phyloP scores from a whole-genome alignment of 2,797 vertebrate species.

The Amblyopsis hoosieri region DNA sequence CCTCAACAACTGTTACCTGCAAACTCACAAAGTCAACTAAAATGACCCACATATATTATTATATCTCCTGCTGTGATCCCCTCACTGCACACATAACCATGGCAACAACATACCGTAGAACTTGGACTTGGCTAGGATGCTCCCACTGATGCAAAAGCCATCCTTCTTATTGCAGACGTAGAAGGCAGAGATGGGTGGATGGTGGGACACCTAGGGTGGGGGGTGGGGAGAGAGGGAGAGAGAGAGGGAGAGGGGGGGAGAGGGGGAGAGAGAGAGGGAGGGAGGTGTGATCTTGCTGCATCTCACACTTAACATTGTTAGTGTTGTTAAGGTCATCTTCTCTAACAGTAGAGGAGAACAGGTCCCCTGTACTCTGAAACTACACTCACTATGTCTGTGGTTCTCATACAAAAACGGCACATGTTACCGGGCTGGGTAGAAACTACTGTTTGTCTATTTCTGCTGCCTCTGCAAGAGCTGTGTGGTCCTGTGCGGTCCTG shows the following conservation, averaged over 20 bases:
- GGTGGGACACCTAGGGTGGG: conserved; percentile 89
- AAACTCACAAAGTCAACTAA: too few relatives aligned
- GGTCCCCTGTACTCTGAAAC: background rate
- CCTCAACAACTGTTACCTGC: too few relatives aligned
- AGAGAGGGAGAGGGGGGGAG: too few relatives aligned
- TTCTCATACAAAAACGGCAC: too few relatives aligned
- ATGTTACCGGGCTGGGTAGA: too few relatives aligned
- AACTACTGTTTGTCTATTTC: too few relatives aligned
- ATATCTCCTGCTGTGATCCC: too few relatives aligned
- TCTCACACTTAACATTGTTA: background rate
- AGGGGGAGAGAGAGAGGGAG: background rate
- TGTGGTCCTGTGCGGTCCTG: too few relatives aligned
- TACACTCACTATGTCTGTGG: background rate
- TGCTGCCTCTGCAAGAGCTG: too few relatives aligned
- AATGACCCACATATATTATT: too few relatives aligned
- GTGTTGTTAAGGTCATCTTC: too few relatives aligned
- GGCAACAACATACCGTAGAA: conserved; percentile 86
- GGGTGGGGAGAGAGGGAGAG: background rate
- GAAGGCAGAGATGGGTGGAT: conserved; percentile 95
- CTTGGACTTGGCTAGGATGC: conserved; percentile 92
- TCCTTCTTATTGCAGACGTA: conserved; percentile 95
- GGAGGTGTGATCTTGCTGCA: conserved; percentile 10
- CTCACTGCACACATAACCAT: background rate
- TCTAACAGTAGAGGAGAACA: background rate
- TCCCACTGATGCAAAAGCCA: conserved; percentile 91